Conservation (phyloP, 2,888 invertebrate species). For the Digitonthophagus gazella region DNA sequence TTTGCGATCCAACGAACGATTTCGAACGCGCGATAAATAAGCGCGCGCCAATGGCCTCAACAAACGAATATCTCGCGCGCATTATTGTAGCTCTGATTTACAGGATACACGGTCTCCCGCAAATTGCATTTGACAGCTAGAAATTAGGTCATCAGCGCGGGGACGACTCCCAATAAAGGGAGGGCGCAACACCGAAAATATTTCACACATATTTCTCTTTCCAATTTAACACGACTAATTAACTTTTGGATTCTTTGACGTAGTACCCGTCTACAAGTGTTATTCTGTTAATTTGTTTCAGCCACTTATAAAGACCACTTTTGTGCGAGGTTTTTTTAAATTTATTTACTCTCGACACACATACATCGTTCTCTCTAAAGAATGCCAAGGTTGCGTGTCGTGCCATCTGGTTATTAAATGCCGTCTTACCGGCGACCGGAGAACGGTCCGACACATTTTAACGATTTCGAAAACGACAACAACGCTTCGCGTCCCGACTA, state of each 20-base stretch:
- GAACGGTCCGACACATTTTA: neutral
- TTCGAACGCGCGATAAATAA: constrained; percentile 19
- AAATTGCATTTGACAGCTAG: constrained; percentile 30
- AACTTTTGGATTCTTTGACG: neutral
- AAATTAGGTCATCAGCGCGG: constrained; percentile 26
- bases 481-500: neutral
- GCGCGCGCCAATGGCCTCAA: constrained; percentile 17
- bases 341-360: neutral
- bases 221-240: neutral
- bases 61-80: constrained; percentile 23
- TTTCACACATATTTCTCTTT: neutral
- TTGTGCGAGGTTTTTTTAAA: neutral
- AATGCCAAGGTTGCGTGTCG: neutral
- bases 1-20: neutral
- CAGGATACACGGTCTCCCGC: constrained; percentile 23
- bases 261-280: too few relatives aligned
- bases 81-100: constrained; percentile 26
- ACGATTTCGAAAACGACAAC: neutral
- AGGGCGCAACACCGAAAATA: neutral
- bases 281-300: too few relatives aligned
- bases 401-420: neutral
- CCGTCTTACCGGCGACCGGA: neutral
- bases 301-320: too few relatives aligned
- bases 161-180: neutral
- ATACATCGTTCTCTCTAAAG: neutral